Conservation (phyloP, 2,113 vertebrate genomes). For the Pygoscelis adeliae region DNA sequence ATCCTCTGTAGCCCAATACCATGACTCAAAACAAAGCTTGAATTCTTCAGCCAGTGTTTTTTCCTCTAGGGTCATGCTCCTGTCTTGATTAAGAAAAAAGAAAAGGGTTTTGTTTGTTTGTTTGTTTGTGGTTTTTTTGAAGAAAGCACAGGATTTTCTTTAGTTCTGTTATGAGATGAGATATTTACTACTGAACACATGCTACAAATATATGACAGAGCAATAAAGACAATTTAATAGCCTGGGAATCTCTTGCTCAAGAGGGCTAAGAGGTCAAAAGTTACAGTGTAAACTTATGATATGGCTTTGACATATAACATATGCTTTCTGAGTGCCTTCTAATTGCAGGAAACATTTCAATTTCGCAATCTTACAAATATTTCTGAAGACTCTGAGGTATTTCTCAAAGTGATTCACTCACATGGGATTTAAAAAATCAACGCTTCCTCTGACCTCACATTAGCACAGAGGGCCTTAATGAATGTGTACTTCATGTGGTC, state of each 20-base stretch:
- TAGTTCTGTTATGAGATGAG: neutral
- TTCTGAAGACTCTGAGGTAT: neutral
- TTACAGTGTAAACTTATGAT: neutral
- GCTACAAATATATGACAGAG: neutral
- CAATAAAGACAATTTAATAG: slow-evolving; percentile 65
- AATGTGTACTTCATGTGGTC: neutral
- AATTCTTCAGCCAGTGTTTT: neutral
- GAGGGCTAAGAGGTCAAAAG: neutral
- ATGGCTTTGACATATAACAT: neutral
- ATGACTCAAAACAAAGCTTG: neutral
- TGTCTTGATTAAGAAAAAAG: neutral
- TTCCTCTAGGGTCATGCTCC: neutral
- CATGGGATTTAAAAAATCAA: neutral
- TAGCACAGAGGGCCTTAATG: neutral
- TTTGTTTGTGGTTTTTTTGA: neutral
- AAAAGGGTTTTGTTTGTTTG: neutral
- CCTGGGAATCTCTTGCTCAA: slow-evolving; percentile 37
- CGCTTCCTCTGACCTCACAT: neutral
- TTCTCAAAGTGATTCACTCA: neutral
- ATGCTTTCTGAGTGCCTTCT: neutral
- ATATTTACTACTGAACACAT: neutral
- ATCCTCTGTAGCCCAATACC: neutral
- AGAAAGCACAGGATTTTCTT: neutral
- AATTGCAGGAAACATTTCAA: neutral
- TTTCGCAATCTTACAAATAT: neutral